Evolutionary conservation across 2,113 vertebrate genomes (phyloP).

Genomic region (Platanista minor): DNA sequence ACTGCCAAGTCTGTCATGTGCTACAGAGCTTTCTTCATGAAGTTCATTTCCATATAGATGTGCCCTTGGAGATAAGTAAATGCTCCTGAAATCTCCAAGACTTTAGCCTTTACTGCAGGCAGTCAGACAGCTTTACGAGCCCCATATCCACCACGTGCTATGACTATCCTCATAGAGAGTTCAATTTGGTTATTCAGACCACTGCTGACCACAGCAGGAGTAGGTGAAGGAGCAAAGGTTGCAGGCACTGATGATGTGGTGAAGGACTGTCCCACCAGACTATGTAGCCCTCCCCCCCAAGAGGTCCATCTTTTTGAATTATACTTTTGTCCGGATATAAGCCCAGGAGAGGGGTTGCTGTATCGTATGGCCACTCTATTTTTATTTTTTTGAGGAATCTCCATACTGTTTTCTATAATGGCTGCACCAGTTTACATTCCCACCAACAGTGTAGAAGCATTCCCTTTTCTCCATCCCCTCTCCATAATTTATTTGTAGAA

Average conservation of each 20-base stretch:
- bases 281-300: too few species aligned
- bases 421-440: too few species aligned
- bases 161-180: conserved; percentile 93
- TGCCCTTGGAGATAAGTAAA: conserved; percentile 96
- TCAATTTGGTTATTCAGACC: conserved; percentile 97
- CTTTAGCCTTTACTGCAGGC: conserved; percentile 97
- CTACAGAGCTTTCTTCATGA: conserved; percentile 98
- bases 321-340: too few species aligned
- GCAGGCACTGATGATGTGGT: conserved; percentile 94
- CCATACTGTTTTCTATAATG: too few species aligned
- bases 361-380: too few species aligned
- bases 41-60: conserved; percentile 99
- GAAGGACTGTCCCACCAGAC: conserved; percentile 94
- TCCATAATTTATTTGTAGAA: too few species aligned
- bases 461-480: too few species aligned
- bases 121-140: conserved; percentile 96
- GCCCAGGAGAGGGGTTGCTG: too few species aligned
- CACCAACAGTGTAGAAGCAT: too few species aligned
- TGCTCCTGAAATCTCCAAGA: conserved; percentile 95
- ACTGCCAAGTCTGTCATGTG: conserved; percentile 99
- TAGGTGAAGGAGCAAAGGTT: conserved; percentile 96
- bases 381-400: too few species aligned
- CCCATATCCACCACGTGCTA: conserved; percentile 91
- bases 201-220: conserved; percentile 91
- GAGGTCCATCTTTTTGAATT: too few species aligned